These are phyloP conservation scores for Latrodectus hesperus DNA, from an alignment of 2,888 invertebrate genomes.

Conservation along the genomic window DNA sequence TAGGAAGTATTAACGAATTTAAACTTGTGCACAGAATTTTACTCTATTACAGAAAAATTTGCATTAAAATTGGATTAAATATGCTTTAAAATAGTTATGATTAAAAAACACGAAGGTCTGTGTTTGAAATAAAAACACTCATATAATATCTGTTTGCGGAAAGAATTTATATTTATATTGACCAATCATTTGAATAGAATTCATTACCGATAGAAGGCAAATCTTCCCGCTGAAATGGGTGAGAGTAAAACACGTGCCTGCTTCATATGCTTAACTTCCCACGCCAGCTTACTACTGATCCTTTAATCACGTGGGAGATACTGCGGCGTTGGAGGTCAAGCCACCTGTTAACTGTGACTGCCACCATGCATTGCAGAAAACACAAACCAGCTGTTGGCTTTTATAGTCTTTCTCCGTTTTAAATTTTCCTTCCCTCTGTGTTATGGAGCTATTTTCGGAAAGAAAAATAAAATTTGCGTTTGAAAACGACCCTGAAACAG, in stretches of 20 bases:
- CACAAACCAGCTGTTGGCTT: slow-evolving; percentile 46
- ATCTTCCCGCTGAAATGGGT: background rate
- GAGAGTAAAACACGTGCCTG: slow-evolving; percentile 10
- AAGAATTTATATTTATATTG: no score
- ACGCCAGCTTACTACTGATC: slow-evolving; percentile 29
- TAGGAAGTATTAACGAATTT: no score
- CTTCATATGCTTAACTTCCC: slow-evolving; percentile 27
- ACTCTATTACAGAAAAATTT: no score
- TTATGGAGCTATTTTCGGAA: background rate
- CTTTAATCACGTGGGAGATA: slow-evolving; percentile 31
- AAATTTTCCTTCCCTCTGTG: background rate
- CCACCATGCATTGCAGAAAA: slow-evolving; percentile 21
- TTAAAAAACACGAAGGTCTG: no score
- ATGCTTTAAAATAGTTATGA: no score
- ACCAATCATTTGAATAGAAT: no score
- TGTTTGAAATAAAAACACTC: no score
- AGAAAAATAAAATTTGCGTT: background rate
- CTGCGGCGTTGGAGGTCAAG: slow-evolving; percentile 20
- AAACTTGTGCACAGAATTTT: no score
- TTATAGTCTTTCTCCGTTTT: background rate
- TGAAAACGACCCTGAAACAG: no score
- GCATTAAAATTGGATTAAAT: no score
- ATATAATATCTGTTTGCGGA: no score
- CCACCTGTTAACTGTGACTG: slow-evolving; percentile 60
- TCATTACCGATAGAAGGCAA: background rate